Conservation (phyloP, 2,888 invertebrate genomes). For the Drosophila percnosoma region DNA sequence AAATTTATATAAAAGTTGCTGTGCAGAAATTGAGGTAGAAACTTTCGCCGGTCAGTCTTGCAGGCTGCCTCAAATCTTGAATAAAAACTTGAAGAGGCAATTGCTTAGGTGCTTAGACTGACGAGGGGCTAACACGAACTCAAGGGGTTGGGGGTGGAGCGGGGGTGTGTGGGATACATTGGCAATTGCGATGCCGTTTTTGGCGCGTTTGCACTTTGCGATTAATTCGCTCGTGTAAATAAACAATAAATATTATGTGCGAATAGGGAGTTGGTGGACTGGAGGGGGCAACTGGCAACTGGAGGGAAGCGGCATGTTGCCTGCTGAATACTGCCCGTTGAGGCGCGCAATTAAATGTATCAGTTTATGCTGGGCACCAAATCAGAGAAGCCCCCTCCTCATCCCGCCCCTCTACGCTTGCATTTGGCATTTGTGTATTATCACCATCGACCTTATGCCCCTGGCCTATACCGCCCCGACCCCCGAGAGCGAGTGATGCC, state of each 20-base stretch:
- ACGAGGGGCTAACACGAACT: neutral
- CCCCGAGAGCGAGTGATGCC: neutral
- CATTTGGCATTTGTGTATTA: slow-evolving; percentile 53
- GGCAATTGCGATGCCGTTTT: slow-evolving; percentile 72
- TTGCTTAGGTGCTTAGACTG: slow-evolving; percentile 1
- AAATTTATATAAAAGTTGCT: neutral
- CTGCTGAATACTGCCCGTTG: slow-evolving; percentile 6
- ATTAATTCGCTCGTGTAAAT: slow-evolving; percentile 79
- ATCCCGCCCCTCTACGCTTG: slow-evolving; percentile 10
- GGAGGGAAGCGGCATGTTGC: neutral
- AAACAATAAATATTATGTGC: slow-evolving; percentile 80
- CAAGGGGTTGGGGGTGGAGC: neutral
- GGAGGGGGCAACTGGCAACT: neutral
- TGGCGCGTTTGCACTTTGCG: slow-evolving; percentile 78
- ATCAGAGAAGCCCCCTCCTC: neutral
- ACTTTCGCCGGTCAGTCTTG: slow-evolving; percentile 39
- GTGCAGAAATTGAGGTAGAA: slow-evolving; percentile 39
- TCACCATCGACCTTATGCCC: slow-evolving; percentile 28
- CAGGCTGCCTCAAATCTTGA: slow-evolving; percentile 28
- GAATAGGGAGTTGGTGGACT: neutral
- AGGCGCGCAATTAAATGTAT: slow-evolving; percentile 63
- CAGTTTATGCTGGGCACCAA: slow-evolving; percentile 61
- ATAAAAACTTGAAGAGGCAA: slow-evolving; percentile 27
- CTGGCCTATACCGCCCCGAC: slow-evolving; percentile 10
- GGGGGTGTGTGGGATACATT: slow-evolving; percentile 26